A percentile compares a stretch with the other conserved stretches of the same genome.
phyloP scores from a whole-genome alignment of 2,797 vertebrate genomes.

The Gambelia wislizenii region DNA sequence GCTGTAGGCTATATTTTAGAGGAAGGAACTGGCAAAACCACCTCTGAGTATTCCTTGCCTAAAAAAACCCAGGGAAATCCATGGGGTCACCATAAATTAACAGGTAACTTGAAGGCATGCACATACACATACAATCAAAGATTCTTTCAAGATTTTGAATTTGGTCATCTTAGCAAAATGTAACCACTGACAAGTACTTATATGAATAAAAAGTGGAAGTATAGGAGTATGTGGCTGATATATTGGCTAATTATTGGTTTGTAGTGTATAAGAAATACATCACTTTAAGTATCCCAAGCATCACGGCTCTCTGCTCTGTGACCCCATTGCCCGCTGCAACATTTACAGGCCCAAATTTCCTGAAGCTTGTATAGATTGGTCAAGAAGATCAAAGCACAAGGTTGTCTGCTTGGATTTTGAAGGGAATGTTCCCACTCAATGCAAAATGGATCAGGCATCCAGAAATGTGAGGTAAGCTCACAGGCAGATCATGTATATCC shows the following conservation, averaged over 20 bases:
- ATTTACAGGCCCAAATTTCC: neutral
- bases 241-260: neutral
- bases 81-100: no score
- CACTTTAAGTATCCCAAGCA: no score
- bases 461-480: conserved; percentile 1
- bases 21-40: no score
- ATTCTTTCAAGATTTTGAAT: no score
- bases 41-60: no score
- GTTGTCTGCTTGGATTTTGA: neutral
- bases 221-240: neutral
- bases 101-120: no score
- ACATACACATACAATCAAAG: no score
- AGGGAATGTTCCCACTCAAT: neutral
- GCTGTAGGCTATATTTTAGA: no score
- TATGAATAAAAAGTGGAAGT: neutral
- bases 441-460: conserved; percentile 8
- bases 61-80: no score
- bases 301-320: rapidly evolving
- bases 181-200: no score
- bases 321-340: neutral
- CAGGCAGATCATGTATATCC: neutral
- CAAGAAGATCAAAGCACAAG: neutral
- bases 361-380: neutral
- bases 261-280: neutral
- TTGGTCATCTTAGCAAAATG: neutral